Conservation (phyloP, 92 coral and sea anemone genomes). For the Meandrina meandrites region DNA sequence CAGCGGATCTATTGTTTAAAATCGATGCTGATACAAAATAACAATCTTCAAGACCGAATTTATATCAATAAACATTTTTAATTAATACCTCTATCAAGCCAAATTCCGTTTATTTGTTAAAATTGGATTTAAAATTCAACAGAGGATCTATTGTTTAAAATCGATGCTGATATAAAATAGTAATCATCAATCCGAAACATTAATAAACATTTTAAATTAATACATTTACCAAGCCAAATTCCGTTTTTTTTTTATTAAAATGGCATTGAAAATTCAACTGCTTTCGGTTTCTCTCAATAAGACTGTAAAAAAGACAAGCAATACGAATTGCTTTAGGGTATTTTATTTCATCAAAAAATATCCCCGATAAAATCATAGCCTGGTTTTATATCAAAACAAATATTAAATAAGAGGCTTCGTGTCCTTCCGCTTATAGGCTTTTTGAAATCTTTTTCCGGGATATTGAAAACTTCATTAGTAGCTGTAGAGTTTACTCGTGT, state of each 20-base stretch:
- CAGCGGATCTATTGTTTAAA: not conserved
- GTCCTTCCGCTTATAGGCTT: conserved; percentile 2
- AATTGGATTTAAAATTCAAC: too few relatives aligned
- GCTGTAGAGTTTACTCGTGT: not conserved
- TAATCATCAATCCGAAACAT: too few relatives aligned
- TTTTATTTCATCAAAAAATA: too few relatives aligned
- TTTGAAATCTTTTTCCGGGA: conserved; percentile 9
- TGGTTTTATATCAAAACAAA: not conserved
- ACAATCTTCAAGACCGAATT: not conserved
- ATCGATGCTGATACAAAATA: not conserved
- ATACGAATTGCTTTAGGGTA: not conserved
- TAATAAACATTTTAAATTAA: too few relatives aligned
- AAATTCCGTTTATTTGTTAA: not conserved
- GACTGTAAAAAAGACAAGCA: not conserved
- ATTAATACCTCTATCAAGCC: too few relatives aligned
- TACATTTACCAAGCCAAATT: too few relatives aligned
- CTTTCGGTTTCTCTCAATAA: too few relatives aligned
- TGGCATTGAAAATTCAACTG: too few relatives aligned
- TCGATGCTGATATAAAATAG: too few relatives aligned
- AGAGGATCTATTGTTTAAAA: too few relatives aligned
- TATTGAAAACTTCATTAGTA: not conserved
- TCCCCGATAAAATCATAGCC: not conserved
- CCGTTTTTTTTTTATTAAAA: too few relatives aligned
- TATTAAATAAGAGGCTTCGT: not conserved
- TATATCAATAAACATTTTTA: too few relatives aligned